Percentiles rank a stretch among this genome's conserved stretches.
These are phyloP conservation scores for Crossocerus cetratus DNA, from an alignment of 2,888 invertebrate genomes.

Conservation along the genomic window DNA sequence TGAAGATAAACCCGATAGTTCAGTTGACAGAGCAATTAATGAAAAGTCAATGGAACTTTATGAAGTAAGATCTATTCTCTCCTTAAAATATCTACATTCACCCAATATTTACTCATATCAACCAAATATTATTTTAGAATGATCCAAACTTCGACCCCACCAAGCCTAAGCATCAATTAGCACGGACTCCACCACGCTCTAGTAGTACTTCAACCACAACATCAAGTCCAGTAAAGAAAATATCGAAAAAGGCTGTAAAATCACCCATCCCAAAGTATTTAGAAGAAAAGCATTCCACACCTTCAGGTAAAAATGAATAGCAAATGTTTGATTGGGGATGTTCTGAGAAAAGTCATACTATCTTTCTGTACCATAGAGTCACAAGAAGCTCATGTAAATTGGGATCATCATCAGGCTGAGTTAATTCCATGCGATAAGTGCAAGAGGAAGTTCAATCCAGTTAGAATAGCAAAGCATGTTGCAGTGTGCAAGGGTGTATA, in stretches of 20 bases:
- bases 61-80: too few relatives aligned
- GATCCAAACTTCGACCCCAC: constrained; percentile 57
- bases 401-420: constrained; percentile 61
- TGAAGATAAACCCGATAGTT: too few relatives aligned
- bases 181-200: constrained; percentile 57
- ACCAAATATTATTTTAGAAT: constrained; percentile 5
- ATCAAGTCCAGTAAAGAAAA: neutral
- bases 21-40: too few relatives aligned
- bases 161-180: constrained; percentile 61
- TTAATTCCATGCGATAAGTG: constrained; percentile 64
- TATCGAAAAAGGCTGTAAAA: neutral
- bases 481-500: constrained; percentile 42
- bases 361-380: constrained; percentile 21
- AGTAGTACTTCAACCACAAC: neutral
- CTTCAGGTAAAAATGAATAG: neutral
- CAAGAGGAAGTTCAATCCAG: constrained; percentile 61
- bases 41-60: too few relatives aligned
- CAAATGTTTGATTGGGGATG: neutral
- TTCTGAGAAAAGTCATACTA: neutral
- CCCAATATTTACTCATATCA: neutral
- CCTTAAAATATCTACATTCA: neutral
- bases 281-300: neutral
- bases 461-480: constrained; percentile 61
- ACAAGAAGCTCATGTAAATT: constrained; percentile 52
- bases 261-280: neutral